Conservation (phyloP, 2,888 invertebrate species). For the Clanis bilineata region DNA sequence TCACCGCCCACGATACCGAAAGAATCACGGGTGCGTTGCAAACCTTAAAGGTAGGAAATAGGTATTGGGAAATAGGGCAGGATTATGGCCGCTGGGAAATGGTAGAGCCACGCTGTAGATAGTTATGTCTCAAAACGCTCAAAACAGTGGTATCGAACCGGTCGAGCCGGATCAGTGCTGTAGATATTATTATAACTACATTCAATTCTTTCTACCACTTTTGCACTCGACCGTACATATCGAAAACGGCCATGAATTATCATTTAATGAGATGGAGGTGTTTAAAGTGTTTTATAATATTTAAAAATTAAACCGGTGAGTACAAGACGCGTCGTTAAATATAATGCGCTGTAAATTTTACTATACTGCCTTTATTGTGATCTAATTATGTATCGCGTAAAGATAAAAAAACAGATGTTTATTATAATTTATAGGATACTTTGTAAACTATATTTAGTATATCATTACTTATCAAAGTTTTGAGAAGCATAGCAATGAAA, state of each 20-base stretch:
- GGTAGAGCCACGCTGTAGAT: too few species aligned
- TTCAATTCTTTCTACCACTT: not conserved
- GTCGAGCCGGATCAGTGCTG: too few species aligned
- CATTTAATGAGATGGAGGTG: conserved; percentile 35
- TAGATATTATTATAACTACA: not conserved
- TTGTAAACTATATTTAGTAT: too few species aligned
- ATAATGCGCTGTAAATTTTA: conserved; percentile 6
- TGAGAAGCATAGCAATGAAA: too few species aligned
- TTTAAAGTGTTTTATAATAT: conserved; percentile 33
- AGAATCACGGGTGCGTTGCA: too few species aligned
- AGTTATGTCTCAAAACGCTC: too few species aligned
- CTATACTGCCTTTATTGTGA: conserved; percentile 1
- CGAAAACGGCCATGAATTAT: conserved; percentile 20
- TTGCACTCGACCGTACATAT: conserved; percentile 9
- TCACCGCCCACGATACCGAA: too few species aligned
- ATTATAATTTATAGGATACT: not conserved
- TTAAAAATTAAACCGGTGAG: conserved; percentile 30
- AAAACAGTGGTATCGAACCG: too few species aligned
- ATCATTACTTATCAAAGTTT: too few species aligned
- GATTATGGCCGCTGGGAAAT: too few species aligned
- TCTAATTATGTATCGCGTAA: not conserved
- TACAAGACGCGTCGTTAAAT: conserved; percentile 1
- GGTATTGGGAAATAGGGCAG: too few species aligned
- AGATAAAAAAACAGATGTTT: not conserved
- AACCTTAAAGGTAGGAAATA: too few species aligned